These are phyloP conservation scores for Megalops cyprinoides DNA, from an alignment of 2,797 vertebrate genomes.

Conservation along the genomic window DNA sequence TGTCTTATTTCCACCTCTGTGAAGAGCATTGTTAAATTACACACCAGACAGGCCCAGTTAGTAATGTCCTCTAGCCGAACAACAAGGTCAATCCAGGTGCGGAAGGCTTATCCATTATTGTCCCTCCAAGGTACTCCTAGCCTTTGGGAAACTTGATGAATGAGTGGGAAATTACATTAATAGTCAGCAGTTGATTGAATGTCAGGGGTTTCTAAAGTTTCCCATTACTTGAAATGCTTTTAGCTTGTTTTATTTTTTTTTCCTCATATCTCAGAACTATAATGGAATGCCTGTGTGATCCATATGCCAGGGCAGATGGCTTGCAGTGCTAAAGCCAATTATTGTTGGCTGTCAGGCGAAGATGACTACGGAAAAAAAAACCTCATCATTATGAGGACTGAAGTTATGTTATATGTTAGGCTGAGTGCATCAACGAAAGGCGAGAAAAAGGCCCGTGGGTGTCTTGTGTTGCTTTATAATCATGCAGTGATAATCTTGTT, in stretches of 20 bases:
- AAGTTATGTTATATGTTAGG: background rate
- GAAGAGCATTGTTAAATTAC: slow-evolving; percentile 10
- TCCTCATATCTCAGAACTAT: slow-evolving; percentile 32
- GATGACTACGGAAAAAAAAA: background rate
- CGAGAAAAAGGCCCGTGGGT: background rate
- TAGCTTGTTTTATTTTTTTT: slow-evolving; percentile 1
- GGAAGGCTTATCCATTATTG: background rate
- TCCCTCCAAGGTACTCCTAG: slow-evolving; percentile 14
- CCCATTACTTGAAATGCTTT: background rate
- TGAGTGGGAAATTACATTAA: slow-evolving; percentile 17
- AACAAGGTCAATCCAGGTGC: slow-evolving; percentile 20
- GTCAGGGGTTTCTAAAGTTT: slow-evolving; percentile 28
- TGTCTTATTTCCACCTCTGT: slow-evolving; percentile 14
- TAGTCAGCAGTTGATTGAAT: background rate
- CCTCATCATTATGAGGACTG: background rate
- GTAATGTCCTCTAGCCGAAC: slow-evolving; percentile 11
- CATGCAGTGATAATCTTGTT: too few species aligned
- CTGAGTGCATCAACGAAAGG: background rate
- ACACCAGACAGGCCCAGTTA: slow-evolving; percentile 20
- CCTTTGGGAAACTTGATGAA: slow-evolving; percentile 28
- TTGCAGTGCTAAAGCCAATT: slow-evolving; percentile 22
- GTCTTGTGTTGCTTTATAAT: too few species aligned
- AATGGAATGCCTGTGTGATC: slow-evolving; percentile 32
- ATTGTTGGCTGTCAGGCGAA: slow-evolving; percentile 1
- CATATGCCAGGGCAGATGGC: slow-evolving; percentile 13